Evolutionary conservation across 2,888 invertebrate genomes (phyloP).

Genomic region (Aplocera efformata): DNA sequence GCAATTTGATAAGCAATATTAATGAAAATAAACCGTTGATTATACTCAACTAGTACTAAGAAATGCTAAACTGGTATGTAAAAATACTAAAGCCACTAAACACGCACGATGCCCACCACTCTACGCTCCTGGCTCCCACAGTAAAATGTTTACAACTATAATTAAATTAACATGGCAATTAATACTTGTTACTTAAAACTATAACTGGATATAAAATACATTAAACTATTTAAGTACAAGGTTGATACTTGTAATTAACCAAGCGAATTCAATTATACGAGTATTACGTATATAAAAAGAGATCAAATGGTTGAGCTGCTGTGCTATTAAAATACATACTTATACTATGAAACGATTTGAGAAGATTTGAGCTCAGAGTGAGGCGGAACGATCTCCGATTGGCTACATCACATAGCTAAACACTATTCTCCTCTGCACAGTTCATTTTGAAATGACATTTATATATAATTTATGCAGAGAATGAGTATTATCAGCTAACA

Average conservation of each 20-base stretch:
- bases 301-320: constrained; percentile 7
- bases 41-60: too few species aligned
- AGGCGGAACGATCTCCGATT: constrained; percentile 9
- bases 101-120: constrained; percentile 2
- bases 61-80: too few species aligned
- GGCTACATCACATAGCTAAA: constrained; percentile 2
- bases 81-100: too few species aligned
- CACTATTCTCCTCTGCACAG: background rate
- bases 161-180: constrained; percentile 15
- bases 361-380: constrained; percentile 7
- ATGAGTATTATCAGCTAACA: too few species aligned
- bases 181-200: constrained; percentile 9
- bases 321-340: background rate
- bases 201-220: constrained; percentile 2
- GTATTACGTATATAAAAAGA: background rate
- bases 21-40: too few species aligned
- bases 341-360: background rate
- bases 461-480: too few species aligned
- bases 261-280: constrained; percentile 1
- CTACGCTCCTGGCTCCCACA: background rate
- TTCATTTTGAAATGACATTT: too few species aligned
- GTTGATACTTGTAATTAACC: constrained; percentile 1
- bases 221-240: constrained; percentile 11
- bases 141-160: background rate
- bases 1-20: too few species aligned